A percentile compares a stretch with the other conserved stretches of the same genome.
These are phyloP conservation scores for Falco cherrug DNA, from an alignment of 2,797 vertebrate species.

Conservation along the genomic window DNA sequence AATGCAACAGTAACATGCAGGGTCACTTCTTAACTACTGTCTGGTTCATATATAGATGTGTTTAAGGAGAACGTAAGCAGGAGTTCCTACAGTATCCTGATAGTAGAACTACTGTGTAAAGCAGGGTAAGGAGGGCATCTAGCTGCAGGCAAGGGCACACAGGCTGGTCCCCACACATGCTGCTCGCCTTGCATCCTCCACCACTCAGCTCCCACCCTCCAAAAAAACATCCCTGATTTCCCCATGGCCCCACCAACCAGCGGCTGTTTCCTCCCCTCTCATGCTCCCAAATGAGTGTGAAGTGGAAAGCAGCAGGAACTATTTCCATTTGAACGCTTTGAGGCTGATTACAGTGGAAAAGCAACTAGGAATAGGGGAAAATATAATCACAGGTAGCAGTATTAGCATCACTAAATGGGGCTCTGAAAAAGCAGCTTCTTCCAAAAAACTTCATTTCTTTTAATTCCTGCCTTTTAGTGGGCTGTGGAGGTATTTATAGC, in stretches of 20 bases:
- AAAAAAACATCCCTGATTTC: not conserved
- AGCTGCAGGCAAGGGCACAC: not conserved
- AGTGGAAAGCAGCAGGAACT: not conserved
- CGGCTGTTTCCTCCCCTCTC: not conserved
- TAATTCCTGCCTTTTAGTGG: not conserved
- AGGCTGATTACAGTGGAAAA: constrained; percentile 36
- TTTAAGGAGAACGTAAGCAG: not conserved
- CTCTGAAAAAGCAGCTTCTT: not conserved
- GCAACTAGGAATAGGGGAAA: not conserved
- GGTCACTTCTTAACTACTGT: not conserved
- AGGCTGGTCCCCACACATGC: not conserved
- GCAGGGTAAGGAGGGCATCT: not conserved
- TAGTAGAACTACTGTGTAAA: not conserved
- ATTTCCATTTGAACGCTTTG: not conserved
- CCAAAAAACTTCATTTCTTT: not conserved
- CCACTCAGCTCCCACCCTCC: not conserved
- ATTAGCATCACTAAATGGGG: not conserved
- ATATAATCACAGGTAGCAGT: not conserved
- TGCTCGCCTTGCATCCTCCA: not conserved
- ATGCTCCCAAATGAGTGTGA: not conserved
- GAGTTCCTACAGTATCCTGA: not conserved
- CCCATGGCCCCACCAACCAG: not conserved
- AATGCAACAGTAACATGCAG: not conserved
- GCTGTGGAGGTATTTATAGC: not conserved
- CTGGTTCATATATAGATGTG: not conserved